Percentiles rank a stretch among this genome's conserved stretches.
Evolutionary conservation across 2,888 invertebrate species (phyloP).

Genomic region (Patella ulyssiponensis): DNA sequence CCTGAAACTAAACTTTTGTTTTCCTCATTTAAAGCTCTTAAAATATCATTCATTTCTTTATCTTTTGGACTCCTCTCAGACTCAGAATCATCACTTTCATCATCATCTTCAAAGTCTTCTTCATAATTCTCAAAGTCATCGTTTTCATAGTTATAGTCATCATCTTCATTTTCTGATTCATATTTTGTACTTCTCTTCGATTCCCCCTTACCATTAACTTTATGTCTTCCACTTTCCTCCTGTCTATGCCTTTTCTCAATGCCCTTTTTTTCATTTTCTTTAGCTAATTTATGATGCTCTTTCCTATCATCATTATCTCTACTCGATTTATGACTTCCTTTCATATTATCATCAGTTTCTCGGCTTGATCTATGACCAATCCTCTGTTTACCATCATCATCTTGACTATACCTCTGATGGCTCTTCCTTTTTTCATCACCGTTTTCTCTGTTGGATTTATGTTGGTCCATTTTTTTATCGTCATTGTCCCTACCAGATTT

Average conservation of each 20-base stretch:
- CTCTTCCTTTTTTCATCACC: background rate
- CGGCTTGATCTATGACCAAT: conserved; percentile 43
- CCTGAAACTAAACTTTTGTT: conserved; percentile 53
- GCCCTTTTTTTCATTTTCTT: conserved; percentile 19
- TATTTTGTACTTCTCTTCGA: background rate
- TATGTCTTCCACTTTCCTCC: conserved; percentile 8
- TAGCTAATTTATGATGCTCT: background rate
- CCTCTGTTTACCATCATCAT: conserved; percentile 40
- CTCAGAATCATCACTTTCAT: conserved; percentile 45
- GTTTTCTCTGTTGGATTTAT: background rate
- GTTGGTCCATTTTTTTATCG: conserved; percentile 21
- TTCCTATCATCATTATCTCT: background rate
- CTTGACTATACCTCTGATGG: conserved; percentile 13
- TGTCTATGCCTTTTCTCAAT: conserved; percentile 27
- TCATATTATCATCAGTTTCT: conserved; percentile 19
- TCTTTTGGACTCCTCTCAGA: conserved; percentile 31
- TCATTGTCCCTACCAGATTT: conserved; percentile 38
- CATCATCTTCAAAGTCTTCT: conserved; percentile 68
- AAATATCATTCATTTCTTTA: conserved; percentile 64
- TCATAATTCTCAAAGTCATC: conserved; percentile 62
- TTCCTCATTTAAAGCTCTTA: conserved; percentile 66
- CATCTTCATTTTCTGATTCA: conserved; percentile 14
- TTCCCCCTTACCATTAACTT: background rate
- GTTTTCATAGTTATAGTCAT: conserved; percentile 34
- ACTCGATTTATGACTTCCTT: conserved; percentile 14